These are phyloP conservation scores for Hypena proboscidalis DNA, from an alignment of 2,888 invertebrate genomes.

Conservation along the genomic window DNA sequence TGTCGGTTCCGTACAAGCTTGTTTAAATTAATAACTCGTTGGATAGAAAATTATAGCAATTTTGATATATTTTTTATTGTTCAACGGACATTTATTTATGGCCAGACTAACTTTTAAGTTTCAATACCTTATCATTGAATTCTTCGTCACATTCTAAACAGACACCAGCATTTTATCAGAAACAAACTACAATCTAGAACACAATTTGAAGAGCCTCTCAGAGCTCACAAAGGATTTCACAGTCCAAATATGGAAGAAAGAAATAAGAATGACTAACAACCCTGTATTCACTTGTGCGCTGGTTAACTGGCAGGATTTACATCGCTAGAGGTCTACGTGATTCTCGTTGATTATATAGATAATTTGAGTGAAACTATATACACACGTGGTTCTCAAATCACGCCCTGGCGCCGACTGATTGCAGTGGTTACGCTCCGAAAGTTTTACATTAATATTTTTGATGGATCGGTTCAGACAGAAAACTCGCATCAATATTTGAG, in stretches of 20 bases:
- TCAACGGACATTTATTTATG: too few species aligned
- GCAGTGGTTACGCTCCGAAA: constrained; percentile 22
- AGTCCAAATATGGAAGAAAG: constrained; percentile 1
- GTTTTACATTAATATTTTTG: constrained; percentile 4
- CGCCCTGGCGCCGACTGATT: constrained; percentile 37
- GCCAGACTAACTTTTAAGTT: too few species aligned
- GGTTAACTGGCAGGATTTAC: constrained; percentile 29
- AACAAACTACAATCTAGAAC: background rate
- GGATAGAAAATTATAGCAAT: too few species aligned
- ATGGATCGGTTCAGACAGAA: background rate
- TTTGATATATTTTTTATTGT: too few species aligned
- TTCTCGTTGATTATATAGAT: constrained; percentile 42
- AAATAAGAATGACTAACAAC: constrained; percentile 19
- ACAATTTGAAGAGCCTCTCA: constrained; percentile 1
- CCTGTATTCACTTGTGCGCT: constrained; percentile 18
- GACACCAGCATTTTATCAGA: constrained; percentile 1
- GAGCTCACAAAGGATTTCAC: background rate
- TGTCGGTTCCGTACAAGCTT: too few species aligned
- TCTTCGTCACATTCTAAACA: too few species aligned
- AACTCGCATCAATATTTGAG: background rate
- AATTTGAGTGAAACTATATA: constrained; percentile 34
- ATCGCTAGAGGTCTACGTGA: constrained; percentile 41
- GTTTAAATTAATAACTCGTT: too few species aligned
- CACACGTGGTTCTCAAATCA: constrained; percentile 25
- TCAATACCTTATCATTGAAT: too few species aligned